These are phyloP conservation scores for Sphaerophoria taeniata DNA, from an alignment of 2,888 invertebrate species.

Conservation along the genomic window DNA sequence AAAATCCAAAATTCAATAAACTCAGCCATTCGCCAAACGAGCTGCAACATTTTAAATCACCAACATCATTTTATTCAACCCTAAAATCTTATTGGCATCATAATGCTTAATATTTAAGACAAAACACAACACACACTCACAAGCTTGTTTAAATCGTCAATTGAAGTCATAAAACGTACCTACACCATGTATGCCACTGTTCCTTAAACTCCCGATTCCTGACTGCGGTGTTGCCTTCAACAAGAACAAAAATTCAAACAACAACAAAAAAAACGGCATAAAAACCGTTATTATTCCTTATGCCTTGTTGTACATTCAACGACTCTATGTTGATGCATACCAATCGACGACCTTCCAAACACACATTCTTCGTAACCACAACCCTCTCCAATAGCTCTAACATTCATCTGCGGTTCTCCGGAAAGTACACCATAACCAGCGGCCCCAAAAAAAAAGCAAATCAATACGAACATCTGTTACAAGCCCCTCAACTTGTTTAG, in stretches of 20 bases:
- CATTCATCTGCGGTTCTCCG: constrained; percentile 9
- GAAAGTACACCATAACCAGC: constrained; percentile 9
- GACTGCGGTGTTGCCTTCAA: constrained; percentile 29
- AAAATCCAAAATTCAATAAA: constrained; percentile 26
- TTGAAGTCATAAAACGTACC: constrained; percentile 55
- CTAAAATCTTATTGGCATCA: constrained; percentile 35
- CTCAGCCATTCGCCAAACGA: constrained; percentile 19
- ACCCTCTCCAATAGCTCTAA: neutral
- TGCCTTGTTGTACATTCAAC: constrained; percentile 4
- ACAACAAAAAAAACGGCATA: neutral
- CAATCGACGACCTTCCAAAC: constrained; percentile 33
- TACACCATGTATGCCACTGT: constrained; percentile 17
- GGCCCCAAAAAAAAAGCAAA: constrained; percentile 10
- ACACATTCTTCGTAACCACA: constrained; percentile 6
- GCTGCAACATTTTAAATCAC: constrained; percentile 31
- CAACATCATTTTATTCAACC: neutral
- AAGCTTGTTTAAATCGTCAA: constrained; percentile 52
- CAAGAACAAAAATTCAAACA: neutral
- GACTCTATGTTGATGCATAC: constrained; percentile 33
- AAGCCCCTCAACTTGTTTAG: constrained; percentile 50
- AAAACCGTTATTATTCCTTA: constrained; percentile 42
- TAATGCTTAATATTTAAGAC: constrained; percentile 58
- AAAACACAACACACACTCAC: constrained; percentile 20
- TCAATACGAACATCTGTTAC: constrained; percentile 56
- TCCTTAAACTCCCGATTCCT: constrained; percentile 22